Base-by-base conservation (phyloP, 2,888 invertebrate genomes). In the Drosophila anceps region DNA sequence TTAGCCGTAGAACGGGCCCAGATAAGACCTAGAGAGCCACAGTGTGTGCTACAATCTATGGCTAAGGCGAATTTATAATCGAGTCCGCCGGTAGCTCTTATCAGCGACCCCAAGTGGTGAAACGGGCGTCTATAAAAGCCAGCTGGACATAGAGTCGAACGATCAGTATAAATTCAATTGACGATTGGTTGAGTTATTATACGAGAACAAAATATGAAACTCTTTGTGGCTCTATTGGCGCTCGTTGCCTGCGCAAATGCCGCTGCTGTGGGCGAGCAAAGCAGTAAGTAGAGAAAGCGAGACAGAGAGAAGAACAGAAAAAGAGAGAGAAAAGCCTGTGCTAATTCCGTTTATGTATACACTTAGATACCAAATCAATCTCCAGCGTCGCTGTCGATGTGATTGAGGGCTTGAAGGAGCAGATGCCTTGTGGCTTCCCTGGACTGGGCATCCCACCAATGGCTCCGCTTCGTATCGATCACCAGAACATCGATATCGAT, bases 341-440 rank as follows among this genome's bases (percentile, higher is more conserved):
- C 43, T 20, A 44, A 46, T 46, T 29, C 5, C 1, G 1, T 10
- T 46, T n/a, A 4, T 7, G 5, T 2, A 24, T 53, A 15, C 39
- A 46, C 39, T 44, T 70, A 91, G 92, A 73, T 41, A n/a, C 68
- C 18, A 79, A 71, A 6, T 91, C 91, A 29, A 81, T 91, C 43
- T 87, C 91, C 33, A 90, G 85, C 66, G 41, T 64, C 10, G 73
- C 89, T 37, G 83, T 75, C 15, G 82, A 86, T 0, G 0, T 44
- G 4, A 81, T 92, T 57, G 84, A 89, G 60, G 73, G 54, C 13
- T 0, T 91, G 0, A 65, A 82, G 54, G 84, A 88, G 18, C 86
- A 92, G 72, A 91, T 92, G 91, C 91, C 92, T 7, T 92, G 92
- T 18, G 92, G 92, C 51, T 92, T 91, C 39, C 78, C 90, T 41